Conservation (phyloP, 92 coral and sea anemone species). For the Paramuricea clavata region DNA sequence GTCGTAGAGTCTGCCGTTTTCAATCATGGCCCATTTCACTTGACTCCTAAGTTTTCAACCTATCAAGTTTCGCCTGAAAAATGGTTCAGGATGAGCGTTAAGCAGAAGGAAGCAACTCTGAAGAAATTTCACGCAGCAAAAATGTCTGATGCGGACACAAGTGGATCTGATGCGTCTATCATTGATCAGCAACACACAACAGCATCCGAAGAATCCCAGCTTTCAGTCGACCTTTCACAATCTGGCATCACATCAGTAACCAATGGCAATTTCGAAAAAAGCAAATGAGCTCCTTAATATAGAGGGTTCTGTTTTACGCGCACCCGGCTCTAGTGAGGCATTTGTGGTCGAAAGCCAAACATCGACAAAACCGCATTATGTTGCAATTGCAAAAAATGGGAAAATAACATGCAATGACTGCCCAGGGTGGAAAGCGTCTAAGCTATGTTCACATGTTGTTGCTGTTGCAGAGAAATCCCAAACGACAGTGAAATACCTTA, state of each 20-base stretch:
- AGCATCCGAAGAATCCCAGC: not conserved
- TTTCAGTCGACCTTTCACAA: conserved; percentile 7
- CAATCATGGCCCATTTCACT: not conserved
- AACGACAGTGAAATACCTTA: conserved; percentile 3
- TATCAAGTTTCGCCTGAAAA: not conserved
- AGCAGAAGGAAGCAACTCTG: conserved; percentile 1
- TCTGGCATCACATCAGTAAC: conserved; percentile 33
- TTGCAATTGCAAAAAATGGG: conserved; percentile 25
- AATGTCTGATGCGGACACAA: not conserved
- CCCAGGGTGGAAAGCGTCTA: conserved; percentile 25
- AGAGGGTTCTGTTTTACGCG: conserved; percentile 39
- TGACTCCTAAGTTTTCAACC: not conserved
- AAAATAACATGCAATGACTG: conserved; percentile 47
- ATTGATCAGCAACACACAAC: not conserved
- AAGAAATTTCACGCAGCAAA: not conserved
- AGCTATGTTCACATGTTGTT: conserved; percentile 49
- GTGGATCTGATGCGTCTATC: not conserved
- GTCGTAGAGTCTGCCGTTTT: conserved; percentile 4
- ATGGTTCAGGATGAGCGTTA: not conserved
- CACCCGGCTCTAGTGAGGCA: conserved; percentile 43
- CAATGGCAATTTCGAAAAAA: conserved; percentile 25
- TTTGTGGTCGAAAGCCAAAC: conserved; percentile 53
- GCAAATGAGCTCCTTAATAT: conserved; percentile 42
- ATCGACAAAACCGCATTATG: conserved; percentile 50
- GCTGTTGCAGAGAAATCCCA: conserved; percentile 53